Base-by-base conservation (phyloP, 2,888 invertebrate species). In the Nebria brevicollis region DNA sequence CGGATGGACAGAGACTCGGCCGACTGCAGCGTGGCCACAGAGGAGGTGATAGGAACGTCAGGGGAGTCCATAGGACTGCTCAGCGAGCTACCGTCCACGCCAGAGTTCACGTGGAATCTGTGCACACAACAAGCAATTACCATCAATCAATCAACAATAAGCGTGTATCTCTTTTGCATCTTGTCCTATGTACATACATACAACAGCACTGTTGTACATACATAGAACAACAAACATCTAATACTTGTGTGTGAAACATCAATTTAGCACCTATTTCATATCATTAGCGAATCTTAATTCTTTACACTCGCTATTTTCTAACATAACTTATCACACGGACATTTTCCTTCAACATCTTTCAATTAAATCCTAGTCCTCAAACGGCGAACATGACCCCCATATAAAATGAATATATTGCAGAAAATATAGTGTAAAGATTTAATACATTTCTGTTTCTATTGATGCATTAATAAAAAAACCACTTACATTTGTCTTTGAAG, bases 401-500 rank as follows among this genome's bases (percentile, higher is more conserved):
- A 20, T 20, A 10, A 10, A 10, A 43, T 10, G 10, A 6, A 43
- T 10, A 43, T 43, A 1, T 8, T 8, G 43, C 54, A 54, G 13
- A 11, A 54, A 13, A 54, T 11, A 7, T 0, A 54, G 54, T 54
- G 54, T 13, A 54, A 8, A 54, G 54, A 13, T 13, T 54, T 54
- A 54, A 54, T 11, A 7, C 13, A 54, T 54, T 2, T 3, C 8
- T 54, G 13, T 6, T 54, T 34, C 34, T 34, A 43, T 75, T 15
- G 64, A 25, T 13, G n/a, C 15, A 25, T 15, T 70, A 1, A 20
- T 0, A 25, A 25, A 25, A 11, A 70, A 26, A 20, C 2, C 68
- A 91, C 94, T 93, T 89, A 96, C 96, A 96, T 95, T 90, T 96
- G 96, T 83, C 96, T 91, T 86, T 96, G 95, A 34, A 97, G 91